A percentile compares a stretch with the other conserved stretches of the same genome.
These are phyloP conservation scores for Trypoxylus dichotomus DNA, from an alignment of 1,140 invertebrate genomes.

Conservation along the genomic window DNA sequence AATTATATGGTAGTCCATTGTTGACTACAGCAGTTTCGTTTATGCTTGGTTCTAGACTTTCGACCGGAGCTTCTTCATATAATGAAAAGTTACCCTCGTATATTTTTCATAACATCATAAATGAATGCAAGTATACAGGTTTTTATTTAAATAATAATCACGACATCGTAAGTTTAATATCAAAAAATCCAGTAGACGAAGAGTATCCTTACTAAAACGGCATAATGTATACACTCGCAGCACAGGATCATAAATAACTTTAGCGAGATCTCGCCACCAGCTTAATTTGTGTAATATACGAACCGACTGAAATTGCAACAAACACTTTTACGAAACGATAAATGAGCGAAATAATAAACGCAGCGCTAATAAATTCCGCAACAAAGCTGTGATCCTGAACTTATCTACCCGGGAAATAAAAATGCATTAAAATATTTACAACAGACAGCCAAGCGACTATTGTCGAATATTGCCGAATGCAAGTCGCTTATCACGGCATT, in stretches of 20 bases:
- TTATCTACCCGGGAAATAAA: slow-evolving; percentile 41
- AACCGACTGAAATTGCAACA: slow-evolving; percentile 26
- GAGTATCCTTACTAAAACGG: not conserved
- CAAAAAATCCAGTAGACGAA: no score
- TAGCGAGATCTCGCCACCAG: not conserved
- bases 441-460: slow-evolving; percentile 32
- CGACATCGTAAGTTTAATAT: no score
- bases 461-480: slow-evolving; percentile 46
- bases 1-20: no score
- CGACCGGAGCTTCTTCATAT: no score
- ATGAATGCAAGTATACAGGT: no score
- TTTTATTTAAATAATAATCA: no score
- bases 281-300: slow-evolving; percentile 16
- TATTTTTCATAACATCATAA: no score
- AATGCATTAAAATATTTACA: slow-evolving; percentile 51
- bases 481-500: slow-evolving; percentile 53
- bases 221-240: not conserved
- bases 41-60: no score
- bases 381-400: slow-evolving; percentile 26
- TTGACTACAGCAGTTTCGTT: no score
- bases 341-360: slow-evolving; percentile 27
- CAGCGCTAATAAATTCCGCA: slow-evolving; percentile 22
- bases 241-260: not conserved
- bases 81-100: no score
- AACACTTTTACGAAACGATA: slow-evolving; percentile 22